Evolutionary conservation across 2,888 invertebrate genomes (phyloP).

Genomic region (Pristionchus fissidentatus): DNA sequence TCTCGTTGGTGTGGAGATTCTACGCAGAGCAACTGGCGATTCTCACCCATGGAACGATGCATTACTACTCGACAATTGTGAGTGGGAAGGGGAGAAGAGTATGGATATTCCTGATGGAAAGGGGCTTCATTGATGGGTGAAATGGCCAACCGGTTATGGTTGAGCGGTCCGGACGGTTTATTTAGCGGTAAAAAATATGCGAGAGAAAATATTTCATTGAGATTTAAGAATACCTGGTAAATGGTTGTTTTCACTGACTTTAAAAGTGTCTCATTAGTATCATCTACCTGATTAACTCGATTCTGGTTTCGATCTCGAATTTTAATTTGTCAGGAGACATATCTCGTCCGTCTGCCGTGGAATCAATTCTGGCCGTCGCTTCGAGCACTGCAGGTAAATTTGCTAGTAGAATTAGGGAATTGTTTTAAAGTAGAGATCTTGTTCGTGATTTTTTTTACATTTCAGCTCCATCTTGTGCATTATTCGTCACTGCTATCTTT

Average conservation of each 20-base stretch:
- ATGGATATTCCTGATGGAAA: no score
- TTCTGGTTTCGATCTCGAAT: neutral
- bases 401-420: neutral
- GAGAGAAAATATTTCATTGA: no score
- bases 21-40: slow-evolving; percentile 57
- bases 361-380: slow-evolving; percentile 60
- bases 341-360: slow-evolving; percentile 60
- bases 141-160: no score
- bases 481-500: no score
- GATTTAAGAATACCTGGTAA: no score
- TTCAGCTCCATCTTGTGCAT: no score
- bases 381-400: slow-evolving; percentile 53
- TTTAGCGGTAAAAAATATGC: no score
- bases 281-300: neutral
- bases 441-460: neutral
- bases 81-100: no score
- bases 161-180: no score
- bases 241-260: neutral
- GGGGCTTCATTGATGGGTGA: no score
- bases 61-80: slow-evolving; percentile 59
- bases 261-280: neutral
- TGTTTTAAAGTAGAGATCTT: no score
- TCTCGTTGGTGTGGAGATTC: slow-evolving; percentile 68
- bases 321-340: slow-evolving; percentile 50
- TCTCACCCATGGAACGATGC: slow-evolving; percentile 58